phyloP scores from a whole-genome alignment of 2,797 vertebrate genomes.

The Argya squamiceps region DNA sequence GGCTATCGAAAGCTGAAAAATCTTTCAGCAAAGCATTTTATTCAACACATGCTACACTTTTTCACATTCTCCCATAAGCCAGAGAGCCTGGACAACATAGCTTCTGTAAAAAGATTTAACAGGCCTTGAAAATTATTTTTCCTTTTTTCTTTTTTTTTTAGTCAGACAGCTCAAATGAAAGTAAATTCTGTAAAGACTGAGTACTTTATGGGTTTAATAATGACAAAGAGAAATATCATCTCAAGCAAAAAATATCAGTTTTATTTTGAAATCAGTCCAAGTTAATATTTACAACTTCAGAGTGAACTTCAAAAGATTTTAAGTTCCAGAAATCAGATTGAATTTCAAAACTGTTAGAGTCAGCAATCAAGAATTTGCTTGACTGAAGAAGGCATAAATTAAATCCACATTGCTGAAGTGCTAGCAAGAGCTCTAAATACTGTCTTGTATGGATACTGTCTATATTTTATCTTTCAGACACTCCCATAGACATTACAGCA shows the following conservation, averaged over 20 bases:
- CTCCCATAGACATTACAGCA: background rate
- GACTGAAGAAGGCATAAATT: background rate
- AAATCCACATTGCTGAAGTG: background rate
- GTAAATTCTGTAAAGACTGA: background rate
- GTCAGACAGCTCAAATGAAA: background rate
- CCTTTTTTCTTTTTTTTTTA: background rate
- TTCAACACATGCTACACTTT: background rate
- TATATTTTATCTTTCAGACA: background rate
- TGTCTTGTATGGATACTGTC: background rate
- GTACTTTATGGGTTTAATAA: background rate
- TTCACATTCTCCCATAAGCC: background rate
- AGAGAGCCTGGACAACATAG: background rate
- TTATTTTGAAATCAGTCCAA: background rate
- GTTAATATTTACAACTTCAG: background rate
- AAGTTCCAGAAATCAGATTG: background rate
- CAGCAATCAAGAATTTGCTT: background rate
- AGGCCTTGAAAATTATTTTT: background rate
- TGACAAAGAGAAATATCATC: background rate
- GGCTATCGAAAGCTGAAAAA: background rate
- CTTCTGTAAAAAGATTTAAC: background rate
- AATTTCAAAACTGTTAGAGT: background rate
- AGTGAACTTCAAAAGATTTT: background rate
- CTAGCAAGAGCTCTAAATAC: background rate
- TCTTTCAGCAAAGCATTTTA: background rate
- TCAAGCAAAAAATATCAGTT: background rate